These are phyloP conservation scores for Limnephilus lunatus DNA, from an alignment of 2,888 invertebrate genomes.

Conservation along the genomic window DNA sequence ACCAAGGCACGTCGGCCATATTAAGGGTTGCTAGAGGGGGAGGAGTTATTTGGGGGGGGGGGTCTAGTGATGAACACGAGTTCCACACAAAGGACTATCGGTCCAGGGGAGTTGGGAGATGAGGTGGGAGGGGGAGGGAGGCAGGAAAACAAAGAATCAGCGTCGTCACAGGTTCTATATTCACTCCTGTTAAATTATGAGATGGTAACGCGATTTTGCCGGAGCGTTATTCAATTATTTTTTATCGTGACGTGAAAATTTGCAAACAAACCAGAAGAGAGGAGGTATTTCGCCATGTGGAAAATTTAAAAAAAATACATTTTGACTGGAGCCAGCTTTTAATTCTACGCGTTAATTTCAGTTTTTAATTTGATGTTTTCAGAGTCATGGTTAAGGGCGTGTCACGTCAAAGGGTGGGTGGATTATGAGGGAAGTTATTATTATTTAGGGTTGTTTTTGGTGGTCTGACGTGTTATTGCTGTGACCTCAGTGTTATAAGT, in stretches of 20 bases:
- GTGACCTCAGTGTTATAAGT: background rate
- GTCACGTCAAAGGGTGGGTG: background rate
- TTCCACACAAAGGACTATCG: background rate
- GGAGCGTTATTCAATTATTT: background rate
- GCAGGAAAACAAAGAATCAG: background rate
- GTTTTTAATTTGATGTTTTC: conserved; percentile 2
- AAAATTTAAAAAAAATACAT: background rate
- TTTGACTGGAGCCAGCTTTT: background rate
- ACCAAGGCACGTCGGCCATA: background rate
- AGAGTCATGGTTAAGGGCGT: background rate
- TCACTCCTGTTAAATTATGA: background rate
- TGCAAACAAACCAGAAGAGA: background rate
- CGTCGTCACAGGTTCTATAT: background rate
- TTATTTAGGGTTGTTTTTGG: background rate
- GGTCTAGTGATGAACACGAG: background rate
- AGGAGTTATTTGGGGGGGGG: background rate
- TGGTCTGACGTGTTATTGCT: background rate
- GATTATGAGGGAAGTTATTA: background rate
- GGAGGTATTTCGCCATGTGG: background rate
- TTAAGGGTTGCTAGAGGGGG: background rate
- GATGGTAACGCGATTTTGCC: background rate
- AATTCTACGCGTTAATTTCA: background rate
- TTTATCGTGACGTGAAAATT: background rate
- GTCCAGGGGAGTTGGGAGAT: background rate
- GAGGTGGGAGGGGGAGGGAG: background rate